Evolutionary conservation across 2,888 invertebrate species (phyloP), one percentile per base, ranked within the genome.

Genomic region (Pristionchus maxplancki): DNA sequence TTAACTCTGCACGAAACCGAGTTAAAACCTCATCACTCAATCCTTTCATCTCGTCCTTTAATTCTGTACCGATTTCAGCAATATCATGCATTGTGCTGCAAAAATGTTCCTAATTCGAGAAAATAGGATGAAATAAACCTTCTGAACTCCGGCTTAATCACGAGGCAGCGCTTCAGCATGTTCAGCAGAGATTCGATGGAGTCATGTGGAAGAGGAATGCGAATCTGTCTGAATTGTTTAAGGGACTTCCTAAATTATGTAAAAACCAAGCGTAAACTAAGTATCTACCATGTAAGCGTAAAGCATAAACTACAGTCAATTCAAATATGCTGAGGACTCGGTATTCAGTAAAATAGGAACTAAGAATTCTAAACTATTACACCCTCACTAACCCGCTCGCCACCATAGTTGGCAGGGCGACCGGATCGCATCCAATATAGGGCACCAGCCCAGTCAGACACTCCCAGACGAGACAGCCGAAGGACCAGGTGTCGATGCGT

Each of bases 381-480:
- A n/a, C n/a, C n/a, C n/a, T n/a, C n/a, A n/a, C 71, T 71, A 1
- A 71, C 71, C 71, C 71, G 3, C 17, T 71, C 9, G 71, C 71
- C 6, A 71, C 71, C 71, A 71, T 71, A 1, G 71, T 71, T 37
- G 71, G 71, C 37, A 71, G 71, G 11, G 71, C 20, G 17, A 71
- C 71, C 20, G 34, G 71, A 20, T 78, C 44, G 15, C 78, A 78
- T 24, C 78, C 78, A 8, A n/a, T 24, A 17, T 40, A 78, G 28
- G 78, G 78, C 9, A 28, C 28, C 3, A 78, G 78, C 8, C 44
- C 40, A 78, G 48, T 78, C 0, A 78, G 44, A 11, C 24, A 28
- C n/a, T 78, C 78, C 78, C 78, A 78, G 9, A 34, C n/a, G 8
- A 78, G n/a, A 17, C 78, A 78, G 6, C 78, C 78, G 44, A 48